These are phyloP conservation scores for Sceloporus tristichus DNA, from an alignment of 2,113 vertebrate species.

Conservation along the genomic window DNA sequence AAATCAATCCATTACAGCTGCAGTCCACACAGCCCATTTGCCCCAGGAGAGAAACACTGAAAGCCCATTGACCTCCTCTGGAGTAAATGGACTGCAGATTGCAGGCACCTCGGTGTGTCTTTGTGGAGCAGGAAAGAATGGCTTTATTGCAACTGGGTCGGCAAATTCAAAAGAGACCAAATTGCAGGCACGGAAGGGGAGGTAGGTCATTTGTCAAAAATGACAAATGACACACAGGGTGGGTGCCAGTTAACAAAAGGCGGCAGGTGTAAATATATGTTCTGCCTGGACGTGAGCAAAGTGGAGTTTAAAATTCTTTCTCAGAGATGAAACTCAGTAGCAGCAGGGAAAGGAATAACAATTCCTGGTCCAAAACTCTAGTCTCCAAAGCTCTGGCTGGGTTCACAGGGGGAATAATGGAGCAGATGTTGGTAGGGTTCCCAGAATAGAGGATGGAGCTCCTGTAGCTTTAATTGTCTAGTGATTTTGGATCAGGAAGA, in stretches of 20 bases:
- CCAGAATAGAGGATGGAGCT: too few species aligned
- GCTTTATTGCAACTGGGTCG: neutral
- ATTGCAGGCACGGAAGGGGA: neutral
- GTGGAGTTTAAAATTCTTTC: neutral
- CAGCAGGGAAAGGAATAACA: neutral
- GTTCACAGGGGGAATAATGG: neutral
- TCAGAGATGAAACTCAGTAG: neutral
- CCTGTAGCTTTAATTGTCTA: too few species aligned
- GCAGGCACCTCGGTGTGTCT: neutral
- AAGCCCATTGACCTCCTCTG: conserved; percentile 19
- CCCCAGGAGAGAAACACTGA: neutral
- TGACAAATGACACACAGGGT: neutral
- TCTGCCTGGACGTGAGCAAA: neutral
- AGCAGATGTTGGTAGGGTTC: too few species aligned
- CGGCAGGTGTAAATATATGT: neutral
- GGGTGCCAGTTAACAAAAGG: neutral
- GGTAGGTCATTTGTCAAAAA: neutral
- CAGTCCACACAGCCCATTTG: neutral
- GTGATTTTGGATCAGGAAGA: too few species aligned
- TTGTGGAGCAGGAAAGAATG: neutral
- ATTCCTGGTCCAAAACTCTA: neutral
- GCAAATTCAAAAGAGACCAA: neutral
- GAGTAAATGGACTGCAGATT: conserved; percentile 8
- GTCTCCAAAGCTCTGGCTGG: neutral
- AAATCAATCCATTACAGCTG: neutral